These are phyloP conservation scores for Aphelocoma californica DNA, from an alignment of 2,797 vertebrate genomes.

Conservation along the genomic window DNA sequence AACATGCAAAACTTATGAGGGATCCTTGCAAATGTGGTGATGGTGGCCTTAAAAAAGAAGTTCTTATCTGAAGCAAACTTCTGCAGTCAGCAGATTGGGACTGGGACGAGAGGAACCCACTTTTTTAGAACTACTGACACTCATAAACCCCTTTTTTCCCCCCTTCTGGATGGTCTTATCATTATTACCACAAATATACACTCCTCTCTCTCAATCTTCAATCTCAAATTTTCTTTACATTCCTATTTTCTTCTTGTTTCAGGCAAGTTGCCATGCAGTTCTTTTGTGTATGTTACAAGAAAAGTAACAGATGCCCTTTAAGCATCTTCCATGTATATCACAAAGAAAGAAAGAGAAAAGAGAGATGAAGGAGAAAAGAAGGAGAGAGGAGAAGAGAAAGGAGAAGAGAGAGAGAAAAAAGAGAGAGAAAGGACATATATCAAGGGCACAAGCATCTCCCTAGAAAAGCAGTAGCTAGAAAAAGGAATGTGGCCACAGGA, in stretches of 20 bases:
- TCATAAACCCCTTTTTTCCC: neutral
- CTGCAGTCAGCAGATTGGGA: neutral
- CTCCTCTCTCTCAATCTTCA: neutral
- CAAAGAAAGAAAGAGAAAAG: neutral
- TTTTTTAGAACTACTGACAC: neutral
- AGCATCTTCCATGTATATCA: neutral
- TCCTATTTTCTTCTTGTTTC: neutral
- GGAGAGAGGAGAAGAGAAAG: neutral
- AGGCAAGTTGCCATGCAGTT: neutral
- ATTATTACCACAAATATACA: neutral
- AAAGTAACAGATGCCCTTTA: neutral
- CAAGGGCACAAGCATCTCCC: neutral
- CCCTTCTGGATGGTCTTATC: neutral
- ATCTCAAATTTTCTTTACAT: neutral
- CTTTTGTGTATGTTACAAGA: neutral
- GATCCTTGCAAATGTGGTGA: neutral
- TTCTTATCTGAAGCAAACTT: neutral
- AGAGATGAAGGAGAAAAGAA: neutral
- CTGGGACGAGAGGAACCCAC: neutral
- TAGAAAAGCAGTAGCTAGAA: neutral
- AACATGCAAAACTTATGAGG: neutral
- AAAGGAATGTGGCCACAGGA: neutral
- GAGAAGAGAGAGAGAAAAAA: neutral
- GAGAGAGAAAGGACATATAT: neutral
- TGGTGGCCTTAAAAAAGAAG: neutral